Evolutionary conservation across 2,113 vertebrate genomes (phyloP).

Genomic region (Anolis carolinensis): DNA sequence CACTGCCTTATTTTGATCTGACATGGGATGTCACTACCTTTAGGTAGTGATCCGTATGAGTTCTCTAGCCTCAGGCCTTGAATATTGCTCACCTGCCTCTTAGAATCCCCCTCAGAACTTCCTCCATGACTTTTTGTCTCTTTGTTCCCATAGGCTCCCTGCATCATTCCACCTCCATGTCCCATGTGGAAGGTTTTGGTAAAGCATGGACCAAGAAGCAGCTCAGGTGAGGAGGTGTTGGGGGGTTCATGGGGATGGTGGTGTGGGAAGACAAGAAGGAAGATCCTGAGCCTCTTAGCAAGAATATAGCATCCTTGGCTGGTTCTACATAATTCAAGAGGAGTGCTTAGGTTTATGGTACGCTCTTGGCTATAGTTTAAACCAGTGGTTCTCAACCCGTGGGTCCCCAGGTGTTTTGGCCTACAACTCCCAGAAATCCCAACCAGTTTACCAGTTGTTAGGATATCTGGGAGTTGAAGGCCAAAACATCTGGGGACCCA

Average conservation of each 20-base stretch:
- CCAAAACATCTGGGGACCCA: too few species aligned
- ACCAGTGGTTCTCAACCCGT: too few species aligned
- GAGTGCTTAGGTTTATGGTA: neutral
- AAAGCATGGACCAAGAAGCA: conserved; percentile 87
- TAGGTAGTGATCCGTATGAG: neutral
- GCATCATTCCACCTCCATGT: conserved; percentile 91
- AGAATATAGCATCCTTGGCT: neutral
- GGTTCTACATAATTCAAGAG: neutral
- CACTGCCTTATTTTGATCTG: neutral
- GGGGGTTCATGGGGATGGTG: neutral
- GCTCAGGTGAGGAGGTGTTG: conserved; percentile 75
- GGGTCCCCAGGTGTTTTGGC: too few species aligned
- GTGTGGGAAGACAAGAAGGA: too few species aligned
- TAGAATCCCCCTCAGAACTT: neutral
- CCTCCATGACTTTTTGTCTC: neutral
- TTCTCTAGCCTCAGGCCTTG: neutral
- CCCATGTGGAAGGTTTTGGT: conserved; percentile 88
- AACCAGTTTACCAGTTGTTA: too few species aligned
- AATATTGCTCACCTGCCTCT: neutral
- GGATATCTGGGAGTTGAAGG: too few species aligned
- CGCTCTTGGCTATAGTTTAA: too few species aligned
- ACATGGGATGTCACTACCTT: neutral
- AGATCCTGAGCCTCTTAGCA: neutral
- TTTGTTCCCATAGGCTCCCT: conserved; percentile 77
- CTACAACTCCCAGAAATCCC: too few species aligned